Evolutionary conservation across 1,140 invertebrate species (phyloP).

Genomic region (Drosophila nikananu): DNA sequence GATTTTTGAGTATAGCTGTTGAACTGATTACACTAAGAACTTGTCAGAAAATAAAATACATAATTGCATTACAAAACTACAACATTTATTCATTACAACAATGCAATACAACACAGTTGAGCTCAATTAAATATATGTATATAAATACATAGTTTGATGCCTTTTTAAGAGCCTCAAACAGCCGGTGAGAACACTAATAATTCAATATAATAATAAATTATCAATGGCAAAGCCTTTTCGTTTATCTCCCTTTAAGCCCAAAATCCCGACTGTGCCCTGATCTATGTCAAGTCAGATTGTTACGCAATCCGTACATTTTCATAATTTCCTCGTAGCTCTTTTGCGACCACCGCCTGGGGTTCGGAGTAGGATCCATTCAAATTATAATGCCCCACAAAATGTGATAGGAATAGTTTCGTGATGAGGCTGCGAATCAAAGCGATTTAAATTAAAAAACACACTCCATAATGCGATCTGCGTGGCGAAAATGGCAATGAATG

Average conservation of each 20-base stretch:
- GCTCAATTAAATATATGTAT: too few species aligned
- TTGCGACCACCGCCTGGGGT: background rate
- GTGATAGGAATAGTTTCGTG: slow-evolving; percentile 7
- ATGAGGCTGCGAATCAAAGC: slow-evolving; percentile 2
- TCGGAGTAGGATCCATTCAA: background rate
- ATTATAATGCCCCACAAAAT: background rate
- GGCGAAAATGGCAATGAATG: slow-evolving; percentile 15
- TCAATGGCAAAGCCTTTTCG: background rate
- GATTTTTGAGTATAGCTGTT: too few species aligned
- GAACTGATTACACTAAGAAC: too few species aligned
- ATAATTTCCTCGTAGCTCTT: background rate
- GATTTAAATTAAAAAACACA: slow-evolving; percentile 13
- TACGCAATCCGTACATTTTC: background rate
- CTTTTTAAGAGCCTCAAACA: too few species aligned
- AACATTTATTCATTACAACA: too few species aligned
- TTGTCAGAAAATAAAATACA: too few species aligned
- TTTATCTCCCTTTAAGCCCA: too few species aligned
- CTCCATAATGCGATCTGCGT: slow-evolving; percentile 13
- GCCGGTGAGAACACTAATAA: too few species aligned
- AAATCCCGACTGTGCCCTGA: background rate
- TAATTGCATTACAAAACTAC: too few species aligned
- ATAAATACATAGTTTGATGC: too few species aligned
- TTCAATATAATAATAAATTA: background rate
- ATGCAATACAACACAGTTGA: too few species aligned
- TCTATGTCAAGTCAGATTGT: background rate